These are phyloP conservation scores for Nemoura dubitans DNA, from an alignment of 2,888 invertebrate species.

Conservation along the genomic window DNA sequence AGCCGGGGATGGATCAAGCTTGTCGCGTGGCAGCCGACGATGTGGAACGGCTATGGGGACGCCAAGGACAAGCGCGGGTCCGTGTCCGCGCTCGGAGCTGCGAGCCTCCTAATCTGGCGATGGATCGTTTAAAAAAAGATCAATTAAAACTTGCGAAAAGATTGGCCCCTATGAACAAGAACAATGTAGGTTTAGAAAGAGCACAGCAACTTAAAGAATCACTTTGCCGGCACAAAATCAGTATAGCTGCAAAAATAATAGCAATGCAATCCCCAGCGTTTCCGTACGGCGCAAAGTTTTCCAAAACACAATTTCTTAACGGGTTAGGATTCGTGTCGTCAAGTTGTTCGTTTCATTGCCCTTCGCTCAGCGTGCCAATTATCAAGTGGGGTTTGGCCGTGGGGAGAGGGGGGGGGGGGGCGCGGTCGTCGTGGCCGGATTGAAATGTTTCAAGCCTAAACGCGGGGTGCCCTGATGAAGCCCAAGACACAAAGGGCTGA, in stretches of 20 bases:
- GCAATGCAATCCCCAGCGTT: not conserved
- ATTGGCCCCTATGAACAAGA: not conserved
- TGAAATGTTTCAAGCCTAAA: constrained; percentile 28
- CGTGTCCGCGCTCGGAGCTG: not conserved
- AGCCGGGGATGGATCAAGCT: constrained; percentile 23
- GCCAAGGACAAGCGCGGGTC: not conserved
- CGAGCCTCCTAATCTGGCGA: not conserved
- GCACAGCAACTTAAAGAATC: not conserved
- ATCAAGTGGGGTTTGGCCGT: not conserved
- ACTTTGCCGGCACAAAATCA: not conserved
- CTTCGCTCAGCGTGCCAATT: not conserved
- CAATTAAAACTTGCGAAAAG: constrained; percentile 7
- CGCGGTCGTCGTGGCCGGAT: not conserved
- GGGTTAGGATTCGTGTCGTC: not conserved
- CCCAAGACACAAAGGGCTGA: constrained; percentile 40
- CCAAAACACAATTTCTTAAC: not conserved
- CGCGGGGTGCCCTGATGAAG: constrained; percentile 9
- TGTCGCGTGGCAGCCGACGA: constrained; percentile 22
- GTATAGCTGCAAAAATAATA: not conserved
- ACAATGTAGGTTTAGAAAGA: not conserved
- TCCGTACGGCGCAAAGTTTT: not conserved
- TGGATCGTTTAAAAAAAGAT: constrained; percentile 12
- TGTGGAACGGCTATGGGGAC: not conserved
- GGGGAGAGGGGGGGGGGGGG: too few relatives aligned
- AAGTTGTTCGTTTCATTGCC: not conserved